Base-by-base conservation (phyloP, 2,888 invertebrate species). In the Pseudococcus jackbeardsleyi region DNA sequence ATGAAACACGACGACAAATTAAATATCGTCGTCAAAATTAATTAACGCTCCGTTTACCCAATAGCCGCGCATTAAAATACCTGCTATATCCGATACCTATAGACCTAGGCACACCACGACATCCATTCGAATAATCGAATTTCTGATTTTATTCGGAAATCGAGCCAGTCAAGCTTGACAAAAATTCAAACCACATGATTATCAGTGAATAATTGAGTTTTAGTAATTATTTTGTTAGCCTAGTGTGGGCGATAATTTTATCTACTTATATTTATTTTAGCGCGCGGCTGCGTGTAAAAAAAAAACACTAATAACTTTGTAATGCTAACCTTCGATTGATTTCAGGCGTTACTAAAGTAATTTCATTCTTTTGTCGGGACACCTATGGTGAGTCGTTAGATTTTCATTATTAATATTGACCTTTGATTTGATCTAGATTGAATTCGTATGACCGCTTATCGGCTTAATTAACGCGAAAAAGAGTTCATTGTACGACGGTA, bases 111-210 rank as follows among this genome's bases (percentile, higher is more conserved):
- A 33, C 72, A 72, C 33, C n/a, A 33, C 33, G 68, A 48, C 77
- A 48, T 72, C 50, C 54, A 77, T 26, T 39, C 22, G 77, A 77
- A 77, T 77, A 79, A 48, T 77, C 48, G 77, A 87, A 87, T 87
- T 68, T 46, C 50, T 39, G 77, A 79, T 87, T 87, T 87, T 46
- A 87, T 87, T 87, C 79, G 77, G 54, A 87, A 77, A 77, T 79
- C 79, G 79, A 87, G 54, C 48, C 79, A 79, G 50, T 87, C 87
- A 79, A 87, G 87, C 79, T 87, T 87, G 87, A 87, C 77, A 77
- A 50, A 87, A 87, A 87, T 79, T 87, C 33, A 79, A 54, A 33
- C 79, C 77, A 79, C 87, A 87, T 87, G 87, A 87, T 87, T 79
- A 84, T 84, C 42, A 79, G 42, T 42, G 17, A 42, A 79, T 79